These are phyloP conservation scores for Bothrops jararaca DNA, from an alignment of 2,113 vertebrate species.

Conservation along the genomic window DNA sequence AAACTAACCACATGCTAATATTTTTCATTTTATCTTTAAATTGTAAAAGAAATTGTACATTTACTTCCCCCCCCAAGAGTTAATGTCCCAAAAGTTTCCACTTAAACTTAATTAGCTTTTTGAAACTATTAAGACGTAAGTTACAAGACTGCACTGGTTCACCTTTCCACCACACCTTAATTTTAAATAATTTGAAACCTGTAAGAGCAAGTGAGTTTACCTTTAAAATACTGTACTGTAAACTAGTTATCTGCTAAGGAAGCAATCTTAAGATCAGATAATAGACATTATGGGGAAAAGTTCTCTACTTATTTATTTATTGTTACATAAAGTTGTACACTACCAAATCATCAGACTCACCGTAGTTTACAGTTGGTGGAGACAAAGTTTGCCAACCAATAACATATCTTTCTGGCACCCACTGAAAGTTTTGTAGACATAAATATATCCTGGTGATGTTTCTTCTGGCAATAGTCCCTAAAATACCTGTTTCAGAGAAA, in stretches of 20 bases:
- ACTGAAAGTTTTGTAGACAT: background rate
- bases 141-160: background rate
- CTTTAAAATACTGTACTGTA: background rate
- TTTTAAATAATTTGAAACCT: background rate
- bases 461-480: background rate
- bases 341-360: background rate
- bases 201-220: background rate
- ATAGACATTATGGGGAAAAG: background rate
- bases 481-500: background rate
- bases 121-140: background rate
- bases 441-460: background rate
- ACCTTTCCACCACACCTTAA: background rate
- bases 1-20: background rate
- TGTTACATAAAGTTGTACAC: background rate
- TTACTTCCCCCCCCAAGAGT: background rate
- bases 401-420: background rate
- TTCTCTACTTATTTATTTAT: background rate
- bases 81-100: background rate
- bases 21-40: background rate
- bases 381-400: background rate
- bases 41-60: background rate
- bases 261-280: background rate
- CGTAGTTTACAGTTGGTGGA: background rate
- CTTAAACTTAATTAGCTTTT: background rate
- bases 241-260: background rate